These are phyloP conservation scores for Aphyosemion australe DNA, from an alignment of 2,113 vertebrate genomes.

Conservation along the genomic window DNA sequence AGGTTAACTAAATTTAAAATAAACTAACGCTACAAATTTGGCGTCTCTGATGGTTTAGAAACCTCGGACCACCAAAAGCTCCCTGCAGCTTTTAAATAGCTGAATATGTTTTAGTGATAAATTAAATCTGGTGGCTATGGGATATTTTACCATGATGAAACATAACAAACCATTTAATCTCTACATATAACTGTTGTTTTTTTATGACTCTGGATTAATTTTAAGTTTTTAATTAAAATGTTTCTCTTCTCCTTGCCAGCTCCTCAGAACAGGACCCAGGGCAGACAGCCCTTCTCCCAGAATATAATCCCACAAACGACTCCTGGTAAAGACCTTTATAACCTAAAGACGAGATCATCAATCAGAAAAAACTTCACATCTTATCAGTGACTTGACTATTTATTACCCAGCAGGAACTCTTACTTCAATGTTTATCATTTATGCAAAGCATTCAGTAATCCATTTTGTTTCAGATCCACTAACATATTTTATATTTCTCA, in stretches of 20 bases:
- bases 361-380: slow-evolving; percentile 32
- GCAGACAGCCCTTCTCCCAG: slow-evolving; percentile 35
- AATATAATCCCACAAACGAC: slow-evolving; percentile 55
- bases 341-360: slow-evolving; percentile 34
- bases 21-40: too few species aligned
- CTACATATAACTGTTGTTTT: too few species aligned
- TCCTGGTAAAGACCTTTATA: slow-evolving; percentile 72
- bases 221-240: too few species aligned
- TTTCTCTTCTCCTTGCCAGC: slow-evolving; percentile 65
- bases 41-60: too few species aligned
- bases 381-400: slow-evolving; percentile 16
- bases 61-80: too few species aligned
- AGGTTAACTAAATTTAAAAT: too few species aligned
- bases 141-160: too few species aligned
- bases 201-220: too few species aligned
- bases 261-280: slow-evolving; percentile 64
- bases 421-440: slow-evolving; percentile 9
- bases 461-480: slow-evolving; percentile 39
- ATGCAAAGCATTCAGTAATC: slow-evolving; percentile 14
- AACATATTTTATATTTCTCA: slow-evolving; percentile 71
- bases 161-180: too few species aligned
- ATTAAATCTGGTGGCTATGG: too few species aligned
- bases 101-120: too few species aligned
- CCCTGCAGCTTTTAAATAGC: too few species aligned
- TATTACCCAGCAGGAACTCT: slow-evolving; percentile 15